Evolutionary conservation across 2,113 vertebrate genomes (phyloP).

Genomic region (Cottus gobio): DNA sequence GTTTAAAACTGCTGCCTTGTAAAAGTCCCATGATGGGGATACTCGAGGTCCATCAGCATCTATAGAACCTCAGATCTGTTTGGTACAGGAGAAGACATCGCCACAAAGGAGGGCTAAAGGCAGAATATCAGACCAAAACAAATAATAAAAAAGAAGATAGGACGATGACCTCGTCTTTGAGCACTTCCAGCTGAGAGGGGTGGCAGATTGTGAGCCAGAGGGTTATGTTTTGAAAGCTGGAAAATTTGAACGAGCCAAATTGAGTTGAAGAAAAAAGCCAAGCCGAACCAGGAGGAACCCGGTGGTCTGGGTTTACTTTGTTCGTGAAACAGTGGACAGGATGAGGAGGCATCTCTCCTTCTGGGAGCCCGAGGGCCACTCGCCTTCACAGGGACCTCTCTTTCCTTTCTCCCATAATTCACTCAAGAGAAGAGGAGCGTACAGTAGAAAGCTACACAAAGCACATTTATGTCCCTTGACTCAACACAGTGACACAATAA

Average conservation of each 20-base stretch:
- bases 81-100: neutral
- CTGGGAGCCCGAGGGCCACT: conserved; percentile 66
- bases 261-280: neutral
- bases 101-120: neutral
- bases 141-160: neutral
- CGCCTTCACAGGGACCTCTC: conserved; percentile 46
- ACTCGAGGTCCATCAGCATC: too few relatives aligned
- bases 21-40: neutral
- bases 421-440: conserved; percentile 54
- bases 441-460: conserved; percentile 38
- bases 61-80: neutral
- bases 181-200: conserved; percentile 1
- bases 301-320: neutral
- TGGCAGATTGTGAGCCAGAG: neutral
- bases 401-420: conserved; percentile 20
- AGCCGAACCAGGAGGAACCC: neutral
- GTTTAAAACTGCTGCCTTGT: neutral
- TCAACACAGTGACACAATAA: conserved; percentile 45
- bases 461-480: conserved; percentile 64
- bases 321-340: conserved; percentile 19
- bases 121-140: neutral
- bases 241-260: neutral
- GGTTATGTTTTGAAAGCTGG: neutral
- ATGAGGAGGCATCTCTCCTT: conserved; percentile 33
- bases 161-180: neutral